Conservation (phyloP, 2,888 invertebrate genomes). For the Dyspetes luteomarginatus region DNA sequence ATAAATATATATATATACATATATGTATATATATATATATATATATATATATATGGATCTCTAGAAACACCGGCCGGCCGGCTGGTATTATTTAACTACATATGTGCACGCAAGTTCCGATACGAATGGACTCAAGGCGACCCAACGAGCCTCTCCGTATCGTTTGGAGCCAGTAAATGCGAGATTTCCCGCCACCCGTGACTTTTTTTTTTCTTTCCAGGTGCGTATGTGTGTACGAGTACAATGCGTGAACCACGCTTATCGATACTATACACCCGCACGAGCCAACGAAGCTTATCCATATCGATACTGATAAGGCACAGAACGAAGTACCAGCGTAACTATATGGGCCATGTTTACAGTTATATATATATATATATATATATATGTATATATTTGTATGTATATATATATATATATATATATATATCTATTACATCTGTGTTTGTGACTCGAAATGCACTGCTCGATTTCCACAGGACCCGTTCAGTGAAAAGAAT, state of each 20-base stretch:
- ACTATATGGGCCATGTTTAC: background rate
- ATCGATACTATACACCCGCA: background rate
- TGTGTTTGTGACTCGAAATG: background rate
- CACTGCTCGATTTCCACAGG: slow-evolving; percentile 1
- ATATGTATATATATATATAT: no score
- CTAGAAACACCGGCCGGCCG: background rate
- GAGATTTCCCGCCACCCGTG: background rate
- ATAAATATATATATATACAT: no score
- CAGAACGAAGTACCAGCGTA: slow-evolving; percentile 25
- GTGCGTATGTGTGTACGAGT: slow-evolving; percentile 1
- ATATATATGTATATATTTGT: background rate
- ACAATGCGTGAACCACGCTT: background rate
- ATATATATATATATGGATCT: no score
- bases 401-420: background rate
- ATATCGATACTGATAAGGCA: slow-evolving; percentile 58
- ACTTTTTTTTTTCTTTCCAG: background rate
- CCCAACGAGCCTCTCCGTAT: background rate
- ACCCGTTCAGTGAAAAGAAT: slow-evolving; percentile 13
- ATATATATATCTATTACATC: slow-evolving; percentile 12
- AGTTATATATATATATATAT: background rate
- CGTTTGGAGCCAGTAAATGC: background rate
- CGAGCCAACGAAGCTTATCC: slow-evolving; percentile 11
- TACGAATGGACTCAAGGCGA: slow-evolving; percentile 63
- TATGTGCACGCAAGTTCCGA: slow-evolving; percentile 42
- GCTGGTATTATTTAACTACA: slow-evolving; percentile 55